phyloP scores from a whole-genome alignment of 2,888 invertebrate genomes.

The Hipparchia sbordonii region DNA sequence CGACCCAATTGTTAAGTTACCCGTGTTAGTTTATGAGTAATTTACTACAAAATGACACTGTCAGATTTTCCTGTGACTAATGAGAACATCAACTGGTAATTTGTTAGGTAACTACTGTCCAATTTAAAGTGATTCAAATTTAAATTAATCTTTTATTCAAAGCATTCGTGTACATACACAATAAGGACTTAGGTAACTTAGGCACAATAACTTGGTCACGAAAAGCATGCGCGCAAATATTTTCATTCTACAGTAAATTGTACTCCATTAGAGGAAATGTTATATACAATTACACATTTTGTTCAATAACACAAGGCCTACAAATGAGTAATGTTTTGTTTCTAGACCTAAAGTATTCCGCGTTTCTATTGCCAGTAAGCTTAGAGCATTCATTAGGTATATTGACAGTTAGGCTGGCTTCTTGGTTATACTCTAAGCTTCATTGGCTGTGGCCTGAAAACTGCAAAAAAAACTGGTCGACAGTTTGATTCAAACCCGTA shows the following conservation, averaged over 20 bases:
- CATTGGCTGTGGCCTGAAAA: no score
- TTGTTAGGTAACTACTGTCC: background rate
- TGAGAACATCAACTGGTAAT: constrained; percentile 11
- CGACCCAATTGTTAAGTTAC: background rate
- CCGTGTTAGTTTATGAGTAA: background rate
- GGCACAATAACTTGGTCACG: constrained; percentile 10
- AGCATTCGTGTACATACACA: background rate
- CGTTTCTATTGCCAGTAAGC: background rate
- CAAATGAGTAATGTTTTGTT: background rate
- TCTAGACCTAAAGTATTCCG: background rate
- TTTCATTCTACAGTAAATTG: constrained; percentile 27
- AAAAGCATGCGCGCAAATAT: constrained; percentile 23
- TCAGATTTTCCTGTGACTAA: constrained; percentile 17
- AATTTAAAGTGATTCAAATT: constrained; percentile 15
- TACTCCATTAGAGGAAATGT: constrained; percentile 25
- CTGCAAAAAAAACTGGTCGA: no score
- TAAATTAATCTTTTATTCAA: constrained; percentile 6
- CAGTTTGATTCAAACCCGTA: no score
- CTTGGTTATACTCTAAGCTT: background rate
- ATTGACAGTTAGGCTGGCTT: background rate
- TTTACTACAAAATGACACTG: constrained; percentile 14
- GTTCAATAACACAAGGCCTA: background rate
- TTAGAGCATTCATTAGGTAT: background rate
- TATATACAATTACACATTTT: background rate
- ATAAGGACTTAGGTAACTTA: background rate